Percentiles rank a stretch among this genome's conserved stretches.
Conservation (phyloP, 2,888 invertebrate genomes). For the Ceratothoa steindachneri region DNA sequence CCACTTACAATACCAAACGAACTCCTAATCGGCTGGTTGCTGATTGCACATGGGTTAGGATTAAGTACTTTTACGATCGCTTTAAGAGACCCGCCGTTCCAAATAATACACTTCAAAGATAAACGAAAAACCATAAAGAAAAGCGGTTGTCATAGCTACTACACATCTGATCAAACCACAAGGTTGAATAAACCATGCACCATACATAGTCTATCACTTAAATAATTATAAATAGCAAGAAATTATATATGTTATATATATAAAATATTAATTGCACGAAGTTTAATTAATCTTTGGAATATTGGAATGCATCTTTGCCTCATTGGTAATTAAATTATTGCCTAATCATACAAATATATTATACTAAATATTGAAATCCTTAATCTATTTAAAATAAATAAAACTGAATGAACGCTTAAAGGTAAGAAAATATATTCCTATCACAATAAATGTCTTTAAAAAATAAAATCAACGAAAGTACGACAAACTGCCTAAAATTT, state of each 20-base stretch:
- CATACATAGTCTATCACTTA: background rate
- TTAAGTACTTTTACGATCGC: no score
- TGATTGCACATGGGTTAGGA: no score
- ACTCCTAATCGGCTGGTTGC: no score
- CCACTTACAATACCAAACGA: no score
- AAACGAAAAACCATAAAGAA: no score
- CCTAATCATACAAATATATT: background rate
- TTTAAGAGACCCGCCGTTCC: no score
- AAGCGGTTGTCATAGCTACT: no score
- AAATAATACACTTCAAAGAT: no score
- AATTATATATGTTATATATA: background rate
- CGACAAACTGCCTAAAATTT: no score
- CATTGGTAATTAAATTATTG: background rate
- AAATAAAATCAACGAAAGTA: background rate
- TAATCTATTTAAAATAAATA: background rate
- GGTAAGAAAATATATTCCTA: background rate
- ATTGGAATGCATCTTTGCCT: background rate
- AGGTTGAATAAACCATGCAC: background rate
- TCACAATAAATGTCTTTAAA: background rate
- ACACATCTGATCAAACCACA: no score
- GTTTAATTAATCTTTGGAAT: background rate
- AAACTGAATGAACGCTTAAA: background rate
- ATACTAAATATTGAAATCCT: no score
- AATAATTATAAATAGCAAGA: background rate
- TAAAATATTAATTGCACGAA: background rate